Evolutionary conservation across 2,113 vertebrate species (phyloP), one percentile per base, ranked within the genome.

Genomic region (Amazona vittata): DNA sequence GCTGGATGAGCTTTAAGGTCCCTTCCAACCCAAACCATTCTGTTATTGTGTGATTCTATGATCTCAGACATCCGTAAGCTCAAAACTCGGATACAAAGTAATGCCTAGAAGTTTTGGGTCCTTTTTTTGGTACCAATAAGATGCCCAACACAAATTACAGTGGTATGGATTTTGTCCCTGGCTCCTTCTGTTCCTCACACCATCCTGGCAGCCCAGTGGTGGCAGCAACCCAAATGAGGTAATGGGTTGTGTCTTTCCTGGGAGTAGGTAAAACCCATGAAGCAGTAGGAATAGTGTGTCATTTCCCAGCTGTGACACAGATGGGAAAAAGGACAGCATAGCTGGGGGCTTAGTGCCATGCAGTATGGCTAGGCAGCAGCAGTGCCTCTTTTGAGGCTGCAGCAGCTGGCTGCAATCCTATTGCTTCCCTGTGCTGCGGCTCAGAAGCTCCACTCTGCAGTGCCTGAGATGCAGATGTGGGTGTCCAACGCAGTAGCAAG

Each of bases 391-490:
- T 17, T 25, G 20, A 62, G 39, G 50, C 57, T 76, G 57, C 65
- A 88, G 81, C 68, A 70, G 46, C 46, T 77, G 74, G 31, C 44
- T 71, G 26, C 41, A 52, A 35, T 37, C 37, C 41, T 12, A 3
- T 73, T 50, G 37, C 76, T 62, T 15, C 26, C 50, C 67, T 57
- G 24, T 15, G 39, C 81, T 50, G 17, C 9, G 12, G 55, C 43
- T 69, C 41, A 26, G 71, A 24, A 71, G 26, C 43, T 49, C 31
- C 0, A 0, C 35, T 33, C 53, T 43, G 75, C 55, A 31, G 37
- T 9, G 28, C 24, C 37, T 31, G n/a, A 33, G 29, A 29, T 57
- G 63, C 69, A 74, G 53, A 46, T 43, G 39, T 1, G 0, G 1
- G 20, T 68, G 24, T 11, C 39, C 70, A 65, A 1, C 10, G 49